Conservation (phyloP, 2,888 invertebrate genomes). For the Nasonia oneida region DNA sequence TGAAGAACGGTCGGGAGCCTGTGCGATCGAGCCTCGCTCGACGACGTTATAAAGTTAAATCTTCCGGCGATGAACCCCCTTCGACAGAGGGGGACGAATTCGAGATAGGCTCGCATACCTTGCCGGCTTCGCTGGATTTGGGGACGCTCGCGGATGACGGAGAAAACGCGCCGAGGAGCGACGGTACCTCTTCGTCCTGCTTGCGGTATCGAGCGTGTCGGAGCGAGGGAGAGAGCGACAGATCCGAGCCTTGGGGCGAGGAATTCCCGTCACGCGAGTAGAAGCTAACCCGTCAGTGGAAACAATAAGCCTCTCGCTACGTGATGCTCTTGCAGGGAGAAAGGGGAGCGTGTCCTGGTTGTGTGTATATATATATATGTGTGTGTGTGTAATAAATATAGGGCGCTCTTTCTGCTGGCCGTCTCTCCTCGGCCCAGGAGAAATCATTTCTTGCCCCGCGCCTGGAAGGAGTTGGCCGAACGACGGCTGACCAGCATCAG, state of each 20-base stretch:
- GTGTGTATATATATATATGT: constrained; percentile 62
- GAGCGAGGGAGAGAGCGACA: constrained; percentile 2
- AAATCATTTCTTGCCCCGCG: constrained; percentile 67
- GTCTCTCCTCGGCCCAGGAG: constrained; percentile 60
- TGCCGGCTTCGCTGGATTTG: not conserved
- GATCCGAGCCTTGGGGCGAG: constrained; percentile 36
- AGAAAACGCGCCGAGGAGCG: not conserved
- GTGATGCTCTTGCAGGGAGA: constrained; percentile 69
- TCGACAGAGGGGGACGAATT: not conserved
- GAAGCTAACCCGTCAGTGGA: constrained; percentile 69
- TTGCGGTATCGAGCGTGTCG: not conserved
- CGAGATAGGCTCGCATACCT: not conserved
- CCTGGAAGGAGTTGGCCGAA: constrained; percentile 6
- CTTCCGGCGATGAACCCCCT: not conserved
- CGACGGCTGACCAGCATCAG: constrained; percentile 2
- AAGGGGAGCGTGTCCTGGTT: constrained; percentile 60
- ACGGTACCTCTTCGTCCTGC: not conserved
- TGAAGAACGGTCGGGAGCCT: not conserved
- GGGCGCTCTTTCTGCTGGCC: not conserved
- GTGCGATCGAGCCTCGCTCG: not conserved
- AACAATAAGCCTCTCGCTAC: constrained; percentile 74
- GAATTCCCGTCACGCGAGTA: constrained; percentile 73
- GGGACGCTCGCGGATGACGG: not conserved
- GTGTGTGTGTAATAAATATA: constrained; percentile 66
- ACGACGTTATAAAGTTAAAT: not conserved